Evolutionary conservation across 2,888 invertebrate genomes (phyloP).

Genomic region (Luperina nickerlii): DNA sequence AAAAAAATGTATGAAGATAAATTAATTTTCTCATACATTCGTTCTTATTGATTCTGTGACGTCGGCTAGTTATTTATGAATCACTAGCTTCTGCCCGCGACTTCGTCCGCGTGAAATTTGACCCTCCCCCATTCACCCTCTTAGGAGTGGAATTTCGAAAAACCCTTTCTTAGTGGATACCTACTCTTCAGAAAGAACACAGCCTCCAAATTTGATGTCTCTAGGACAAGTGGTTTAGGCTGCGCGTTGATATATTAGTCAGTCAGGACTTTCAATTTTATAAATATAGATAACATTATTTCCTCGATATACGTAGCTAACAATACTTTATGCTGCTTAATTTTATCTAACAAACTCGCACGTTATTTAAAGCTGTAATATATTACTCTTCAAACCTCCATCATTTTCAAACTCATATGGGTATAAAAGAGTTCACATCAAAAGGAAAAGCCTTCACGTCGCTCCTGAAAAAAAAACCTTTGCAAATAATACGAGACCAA

Average conservation of each 20-base stretch:
- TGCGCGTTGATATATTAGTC: no score
- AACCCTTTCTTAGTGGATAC: no score
- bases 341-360: neutral
- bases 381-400: slow-evolving; percentile 4
- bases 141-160: no score
- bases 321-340: neutral
- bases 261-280: no score
- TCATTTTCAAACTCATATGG: neutral
- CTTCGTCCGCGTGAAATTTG: no score
- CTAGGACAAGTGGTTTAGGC: no score
- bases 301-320: no score
- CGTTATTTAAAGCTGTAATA: neutral
- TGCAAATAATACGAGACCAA: slow-evolving; percentile 51
- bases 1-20: no score
- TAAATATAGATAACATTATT: neutral
- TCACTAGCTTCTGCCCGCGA: no score
- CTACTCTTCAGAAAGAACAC: no score
- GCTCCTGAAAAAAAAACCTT: slow-evolving; percentile 21
- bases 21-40: neutral
- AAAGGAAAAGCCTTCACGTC: neutral
- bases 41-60: neutral
- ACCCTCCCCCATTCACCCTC: no score
- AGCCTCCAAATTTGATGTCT: no score
- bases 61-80: neutral
- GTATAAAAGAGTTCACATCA: slow-evolving; percentile 4